Base-by-base conservation (phyloP, 1,140 invertebrate genomes). In the Luehdorfia chinensis region DNA sequence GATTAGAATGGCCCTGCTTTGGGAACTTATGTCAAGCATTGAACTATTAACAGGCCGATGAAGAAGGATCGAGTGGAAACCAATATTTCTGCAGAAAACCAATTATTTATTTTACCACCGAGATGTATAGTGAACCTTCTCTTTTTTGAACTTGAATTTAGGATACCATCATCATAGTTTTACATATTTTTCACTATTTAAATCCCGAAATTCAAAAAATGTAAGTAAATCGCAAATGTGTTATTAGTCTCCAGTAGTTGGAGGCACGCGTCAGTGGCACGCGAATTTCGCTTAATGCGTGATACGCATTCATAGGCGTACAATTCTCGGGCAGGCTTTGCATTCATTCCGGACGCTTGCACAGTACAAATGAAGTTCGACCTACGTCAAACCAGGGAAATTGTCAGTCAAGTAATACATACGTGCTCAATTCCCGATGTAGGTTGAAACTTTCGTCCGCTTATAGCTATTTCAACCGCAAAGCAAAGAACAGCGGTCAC, bases 391-490 rank as follows among this genome's bases (percentile, higher is more conserved):
- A 66, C 55, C 57, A 73, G 65, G 74, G 68, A 78, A 84, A 81
- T 75, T 65, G 71, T 59, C 70, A 45, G 52, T 59, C 53, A 58
- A 68, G 54, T 66, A 56, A 68, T 70, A 70, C 67, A 70, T 69
- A 70, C 74, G 66, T 69, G 63, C 66, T 59, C 53, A 50, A 63
- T 58, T 33, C 50, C 47, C 55, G 36, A 78, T 76, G 74, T 81
- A 70, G 74, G 77, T 67, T 76, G 67, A 57, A 68, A 78, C 77
- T 84, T 84, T 84, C 79, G 71, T 75, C 66, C 51, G 60, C 59
- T 61, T 59, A 56, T 62, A 68, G 63, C 55, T 60, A 67, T 69
- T 70, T 55, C 47, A 68, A 84, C 74, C 72, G 74, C 76, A 81
- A 66, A 66, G 60, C 69, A 84, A 84, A 75, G 64, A 76, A 57